These are phyloP conservation scores for Perdix hodgsoniae DNA, from an alignment of 2,797 vertebrate species.

Conservation along the genomic window DNA sequence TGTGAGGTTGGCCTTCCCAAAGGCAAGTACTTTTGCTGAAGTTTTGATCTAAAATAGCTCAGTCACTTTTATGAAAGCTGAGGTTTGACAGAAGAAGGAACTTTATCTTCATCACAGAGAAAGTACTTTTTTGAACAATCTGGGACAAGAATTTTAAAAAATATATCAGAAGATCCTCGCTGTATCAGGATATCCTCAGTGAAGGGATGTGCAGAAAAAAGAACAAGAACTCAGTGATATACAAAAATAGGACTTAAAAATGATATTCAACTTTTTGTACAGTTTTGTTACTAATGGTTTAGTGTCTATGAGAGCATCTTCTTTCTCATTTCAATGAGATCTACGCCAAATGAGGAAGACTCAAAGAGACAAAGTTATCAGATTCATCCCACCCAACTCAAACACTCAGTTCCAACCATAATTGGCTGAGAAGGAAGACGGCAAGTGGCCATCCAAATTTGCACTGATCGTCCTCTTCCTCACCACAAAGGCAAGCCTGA, in stretches of 20 bases:
- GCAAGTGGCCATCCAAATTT: not conserved
- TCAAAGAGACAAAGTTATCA: not conserved
- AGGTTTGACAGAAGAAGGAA: not conserved
- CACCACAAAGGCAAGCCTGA: not conserved
- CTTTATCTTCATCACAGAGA: not conserved
- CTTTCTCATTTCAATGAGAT: not conserved
- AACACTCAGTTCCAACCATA: not conserved
- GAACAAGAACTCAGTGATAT: not conserved
- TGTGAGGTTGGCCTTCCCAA: not conserved
- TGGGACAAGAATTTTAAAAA: not conserved
- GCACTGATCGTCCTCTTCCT: not conserved
- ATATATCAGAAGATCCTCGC: not conserved
- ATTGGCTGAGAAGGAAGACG: not conserved
- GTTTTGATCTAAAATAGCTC: not conserved
- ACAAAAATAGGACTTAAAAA: not conserved
- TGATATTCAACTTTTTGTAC: not conserved
- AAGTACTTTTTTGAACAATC: not conserved
- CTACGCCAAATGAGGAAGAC: not conserved
- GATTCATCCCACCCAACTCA: not conserved
- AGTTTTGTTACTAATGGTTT: not conserved
- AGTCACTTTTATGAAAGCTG: not conserved
- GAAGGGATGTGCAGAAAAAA: not conserved
- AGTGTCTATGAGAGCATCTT: not conserved
- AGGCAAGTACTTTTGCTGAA: not conserved
- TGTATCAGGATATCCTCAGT: not conserved